Conservation (phyloP, 92 coral and sea anemone species). For the Palythoa caribaeorum region DNA sequence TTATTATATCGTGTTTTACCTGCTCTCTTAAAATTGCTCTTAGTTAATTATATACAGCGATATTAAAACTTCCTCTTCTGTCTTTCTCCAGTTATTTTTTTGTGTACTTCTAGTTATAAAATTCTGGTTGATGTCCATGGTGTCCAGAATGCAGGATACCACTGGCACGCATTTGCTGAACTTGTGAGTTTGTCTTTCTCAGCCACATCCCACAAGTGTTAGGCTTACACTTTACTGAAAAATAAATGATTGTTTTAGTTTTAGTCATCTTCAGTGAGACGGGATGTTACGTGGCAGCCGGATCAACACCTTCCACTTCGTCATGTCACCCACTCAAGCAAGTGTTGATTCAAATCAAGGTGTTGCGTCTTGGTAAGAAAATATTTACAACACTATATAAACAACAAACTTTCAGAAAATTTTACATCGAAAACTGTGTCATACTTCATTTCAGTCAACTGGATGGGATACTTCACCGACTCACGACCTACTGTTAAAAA, state of each 20-base stretch:
- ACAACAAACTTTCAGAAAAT: background rate
- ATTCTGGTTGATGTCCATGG: too few species aligned
- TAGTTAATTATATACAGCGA: too few species aligned
- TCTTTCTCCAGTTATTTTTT: too few species aligned
- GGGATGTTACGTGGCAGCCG: background rate
- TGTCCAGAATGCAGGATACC: too few species aligned
- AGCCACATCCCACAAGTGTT: too few species aligned
- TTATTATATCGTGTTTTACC: too few species aligned
- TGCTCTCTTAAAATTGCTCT: too few species aligned
- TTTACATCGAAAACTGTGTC: background rate
- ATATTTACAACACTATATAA: background rate
- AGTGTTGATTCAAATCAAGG: background rate
- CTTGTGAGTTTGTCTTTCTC: too few species aligned
- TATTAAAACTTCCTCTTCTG: too few species aligned
- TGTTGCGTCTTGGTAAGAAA: background rate
- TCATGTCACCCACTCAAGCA: background rate
- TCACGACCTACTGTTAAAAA: background rate
- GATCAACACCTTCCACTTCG: background rate
- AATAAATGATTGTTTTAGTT: background rate
- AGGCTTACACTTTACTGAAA: background rate
- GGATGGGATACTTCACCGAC: constrained; percentile 34
- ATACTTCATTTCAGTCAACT: constrained; percentile 22
- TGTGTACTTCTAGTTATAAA: too few species aligned
- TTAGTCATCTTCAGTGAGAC: background rate
- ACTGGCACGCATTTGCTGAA: too few species aligned